Evolutionary conservation across 2,113 vertebrate genomes (phyloP), one percentile per base, ranked within the genome.

Genomic region (Chloropsis hardwickii): DNA sequence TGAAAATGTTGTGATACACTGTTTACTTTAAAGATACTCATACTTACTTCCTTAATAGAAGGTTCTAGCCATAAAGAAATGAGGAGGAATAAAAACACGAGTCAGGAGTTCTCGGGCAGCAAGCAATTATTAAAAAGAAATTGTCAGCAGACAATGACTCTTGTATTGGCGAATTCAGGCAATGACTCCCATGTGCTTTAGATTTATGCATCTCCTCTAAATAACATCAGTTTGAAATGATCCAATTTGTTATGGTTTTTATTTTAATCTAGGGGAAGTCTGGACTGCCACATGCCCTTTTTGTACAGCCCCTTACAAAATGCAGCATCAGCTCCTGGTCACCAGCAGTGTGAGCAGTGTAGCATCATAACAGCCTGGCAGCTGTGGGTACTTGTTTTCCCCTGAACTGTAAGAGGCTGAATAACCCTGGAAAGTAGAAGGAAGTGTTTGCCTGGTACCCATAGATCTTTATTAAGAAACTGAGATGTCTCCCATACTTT

Each of bases 301-400:
- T 54, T 31, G 19, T 74, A 13, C 31, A 61, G 17, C 58, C 19
- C 62, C 67, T 56, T 16, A 29, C 25, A 58, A 65, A 65, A 31
- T 8, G 4, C 15, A 71, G 47, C 84, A 45, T n/a, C 61, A 58
- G 14, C 35, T 18, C 18, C 4, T 69, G 40, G 40, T 50, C 40
- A 25, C 23, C 33, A 81, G 27, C 40, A 27, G 31, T 11, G 21
- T 18, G 19, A 8, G 39, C 69, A 74, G 35, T 21, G 39, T 22
- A 4, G 67, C 72, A 12, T 10, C 6, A 0, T 47, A 25, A 22
- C 20, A n/a, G 35, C 35, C 53, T 61, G 2, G 17, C 3, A 39
- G 45, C 39, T 53, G 1, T 11, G 1, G 4, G 27, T 28, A 62
- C 40, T 56, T 71, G 28, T 84, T 85, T 47, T 40, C 40, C n/a